Percentiles rank a stretch among this genome's conserved stretches.
These are phyloP conservation scores for Steinernema khuongi DNA, from an alignment of 1,140 invertebrate genomes.

Conservation along the genomic window DNA sequence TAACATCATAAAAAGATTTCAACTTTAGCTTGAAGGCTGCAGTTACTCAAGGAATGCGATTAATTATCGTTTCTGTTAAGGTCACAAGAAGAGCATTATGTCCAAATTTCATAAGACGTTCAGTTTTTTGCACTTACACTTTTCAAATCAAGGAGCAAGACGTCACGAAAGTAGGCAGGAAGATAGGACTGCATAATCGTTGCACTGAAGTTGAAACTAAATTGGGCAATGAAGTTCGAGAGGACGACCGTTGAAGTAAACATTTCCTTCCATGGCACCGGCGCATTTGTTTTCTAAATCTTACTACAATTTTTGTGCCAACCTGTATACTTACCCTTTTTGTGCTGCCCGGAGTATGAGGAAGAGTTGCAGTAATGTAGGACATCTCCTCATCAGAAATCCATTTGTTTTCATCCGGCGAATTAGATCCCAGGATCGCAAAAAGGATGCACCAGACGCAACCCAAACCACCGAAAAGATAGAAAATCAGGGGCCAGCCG, in stretches of 20 bases:
- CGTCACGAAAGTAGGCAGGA: slow-evolving; percentile 21
- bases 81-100: too few relatives aligned
- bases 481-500: slow-evolving; percentile 30
- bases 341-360: not conserved
- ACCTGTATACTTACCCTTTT: not conserved
- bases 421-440: slow-evolving; percentile 19
- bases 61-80: too few relatives aligned
- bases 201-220: slow-evolving; percentile 16
- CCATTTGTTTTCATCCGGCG: slow-evolving; percentile 22
- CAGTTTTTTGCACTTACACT: not conserved
- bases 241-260: slow-evolving; percentile 4
- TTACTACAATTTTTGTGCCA: not conserved
- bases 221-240: slow-evolving; percentile 13
- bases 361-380: not conserved
- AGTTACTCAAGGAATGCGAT: too few relatives aligned
- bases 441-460: slow-evolving; percentile 21
- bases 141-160: slow-evolving; percentile 3
- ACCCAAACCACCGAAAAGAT: slow-evolving; percentile 25
- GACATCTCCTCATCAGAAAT: slow-evolving; percentile 31
- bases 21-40: too few relatives aligned
- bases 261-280: slow-evolving; percentile 18
- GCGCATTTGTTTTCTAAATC: not conserved
- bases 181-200: slow-evolving; percentile 19
- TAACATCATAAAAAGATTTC: too few relatives aligned
- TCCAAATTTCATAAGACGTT: too few relatives aligned